phyloP scores from a whole-genome alignment of 1,140 invertebrate species.

The Argopecten irradians region DNA sequence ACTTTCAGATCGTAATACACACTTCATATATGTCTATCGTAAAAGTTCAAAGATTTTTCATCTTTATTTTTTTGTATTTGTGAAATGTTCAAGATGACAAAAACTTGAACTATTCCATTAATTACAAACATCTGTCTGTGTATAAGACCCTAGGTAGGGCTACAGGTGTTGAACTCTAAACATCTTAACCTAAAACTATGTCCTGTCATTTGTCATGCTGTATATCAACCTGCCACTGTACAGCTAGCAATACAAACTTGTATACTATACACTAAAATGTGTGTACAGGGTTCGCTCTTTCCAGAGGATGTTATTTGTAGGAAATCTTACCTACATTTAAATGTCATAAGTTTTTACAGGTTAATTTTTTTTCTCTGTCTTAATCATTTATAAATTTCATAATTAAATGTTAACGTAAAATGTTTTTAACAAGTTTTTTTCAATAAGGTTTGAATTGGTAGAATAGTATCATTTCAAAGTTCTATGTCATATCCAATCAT shows the following conservation, averaged over 20 bases:
- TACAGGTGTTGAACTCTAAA: slow-evolving; percentile 10
- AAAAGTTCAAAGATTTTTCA: neutral
- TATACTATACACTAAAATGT: neutral
- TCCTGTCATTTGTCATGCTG: slow-evolving; percentile 15
- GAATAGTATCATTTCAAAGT: too few species aligned
- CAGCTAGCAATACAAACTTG: neutral
- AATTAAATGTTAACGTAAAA: too few species aligned
- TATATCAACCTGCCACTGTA: neutral
- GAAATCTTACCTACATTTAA: too few species aligned
- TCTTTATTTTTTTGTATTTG: neutral
- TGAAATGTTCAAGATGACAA: neutral
- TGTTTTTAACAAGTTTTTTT: too few species aligned
- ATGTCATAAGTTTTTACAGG: too few species aligned
- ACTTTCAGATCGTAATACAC: too few species aligned
- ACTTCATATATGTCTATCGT: neutral
- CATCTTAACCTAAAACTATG: slow-evolving; percentile 5
- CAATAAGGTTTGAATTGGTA: too few species aligned
- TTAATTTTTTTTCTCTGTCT: too few species aligned
- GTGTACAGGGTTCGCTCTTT: neutral
- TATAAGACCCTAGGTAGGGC: neutral
- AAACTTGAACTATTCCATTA: slow-evolving; percentile 1
- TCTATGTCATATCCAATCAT: too few species aligned
- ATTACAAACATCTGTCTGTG: neutral
- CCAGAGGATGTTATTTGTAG: neutral
- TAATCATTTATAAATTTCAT: too few species aligned